Evolutionary conservation across 1,140 invertebrate species (phyloP), one percentile per base, ranked within the genome.

Genomic region (Hermetia illucens): DNA sequence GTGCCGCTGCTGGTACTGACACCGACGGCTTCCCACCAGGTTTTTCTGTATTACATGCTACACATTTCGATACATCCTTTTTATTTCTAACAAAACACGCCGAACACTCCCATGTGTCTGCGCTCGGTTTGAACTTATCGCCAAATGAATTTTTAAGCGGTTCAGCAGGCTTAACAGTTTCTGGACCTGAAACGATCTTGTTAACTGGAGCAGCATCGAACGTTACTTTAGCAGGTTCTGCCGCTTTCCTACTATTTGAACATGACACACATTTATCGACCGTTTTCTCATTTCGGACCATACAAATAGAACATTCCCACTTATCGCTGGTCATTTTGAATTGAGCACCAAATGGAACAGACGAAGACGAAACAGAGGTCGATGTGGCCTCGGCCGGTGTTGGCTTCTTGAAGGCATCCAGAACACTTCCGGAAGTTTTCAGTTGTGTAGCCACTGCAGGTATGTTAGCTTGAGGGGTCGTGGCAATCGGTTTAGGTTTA

Each of bases 231-330:
- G n/a, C n/a, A n/a, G n/a, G n/a, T n/a, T n/a, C n/a, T n/a, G n/a
- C n/a, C 72, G 71, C 49, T 72, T 78, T 4, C 66, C 51, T 6
- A 71, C 61, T 34, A 72, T 69, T 49, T 42, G 61, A 54, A 52
- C 80, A 84, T 33, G 79, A 80, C n/a, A 72, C 62, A 61, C 82
- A 85, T 44, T 65, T 71, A 8, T 40, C 48, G 27, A 51, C 59
- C 22, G 68, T 57, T 9, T 47, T 47, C n/a, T 72, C 68, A 52
- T 82, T 83, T 40, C 61, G 57, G 8, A 80, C 50, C 57, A 77
- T 68, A 51, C 80, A 84, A 15, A 59, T 58, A 4, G 67, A 56
- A 53, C 80, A 83, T 44, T 78, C 71, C 78, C 78, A 83, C 42
- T 61, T 61, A 44, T 60, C 47, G 8, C 44, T 42, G 9, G 64